A percentile compares a stretch with the other conserved stretches of the same genome.
Evolutionary conservation across 2,113 vertebrate species (phyloP).

Genomic region (Ictidomys tridecemlineatus): DNA sequence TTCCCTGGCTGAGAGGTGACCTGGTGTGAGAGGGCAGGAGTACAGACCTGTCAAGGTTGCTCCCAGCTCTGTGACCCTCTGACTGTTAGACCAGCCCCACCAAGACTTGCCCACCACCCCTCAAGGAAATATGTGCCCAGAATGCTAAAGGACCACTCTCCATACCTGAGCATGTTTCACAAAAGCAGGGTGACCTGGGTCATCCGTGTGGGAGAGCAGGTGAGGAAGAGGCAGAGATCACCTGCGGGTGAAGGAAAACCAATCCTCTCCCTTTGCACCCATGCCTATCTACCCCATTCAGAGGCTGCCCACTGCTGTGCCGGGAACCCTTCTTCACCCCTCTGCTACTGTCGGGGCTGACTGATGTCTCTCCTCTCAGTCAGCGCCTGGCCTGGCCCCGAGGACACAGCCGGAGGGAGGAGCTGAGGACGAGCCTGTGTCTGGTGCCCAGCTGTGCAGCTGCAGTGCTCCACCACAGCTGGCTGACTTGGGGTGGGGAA

Average conservation of each 20-base stretch:
- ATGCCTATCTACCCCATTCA: fast-evolving
- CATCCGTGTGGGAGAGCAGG: not conserved
- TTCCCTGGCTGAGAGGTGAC: too few relatives aligned
- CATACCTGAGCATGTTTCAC: not conserved
- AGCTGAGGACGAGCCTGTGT: not conserved
- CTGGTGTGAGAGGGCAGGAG: not conserved
- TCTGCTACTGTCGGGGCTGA: not conserved
- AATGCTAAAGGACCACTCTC: too few relatives aligned
- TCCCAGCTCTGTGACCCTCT: not conserved
- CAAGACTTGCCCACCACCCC: too few relatives aligned
- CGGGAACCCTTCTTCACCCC: fast-evolving
- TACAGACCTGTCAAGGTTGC: fast-evolving
- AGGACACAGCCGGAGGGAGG: not conserved
- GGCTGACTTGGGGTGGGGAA: not conserved
- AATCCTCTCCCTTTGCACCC: not conserved
- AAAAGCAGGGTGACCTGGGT: not conserved
- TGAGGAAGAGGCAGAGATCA: not conserved
- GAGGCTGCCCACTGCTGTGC: not conserved
- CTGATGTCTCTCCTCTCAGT: not conserved
- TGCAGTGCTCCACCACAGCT: not conserved
- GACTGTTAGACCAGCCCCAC: too few relatives aligned
- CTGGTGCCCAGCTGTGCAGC: fast-evolving
- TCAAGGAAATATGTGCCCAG: not conserved
- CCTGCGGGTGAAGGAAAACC: not conserved
- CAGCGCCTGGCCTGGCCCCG: not conserved